Evolutionary conservation across 1,140 invertebrate species (phyloP).

Genomic region (Diabrotica virgifera): DNA sequence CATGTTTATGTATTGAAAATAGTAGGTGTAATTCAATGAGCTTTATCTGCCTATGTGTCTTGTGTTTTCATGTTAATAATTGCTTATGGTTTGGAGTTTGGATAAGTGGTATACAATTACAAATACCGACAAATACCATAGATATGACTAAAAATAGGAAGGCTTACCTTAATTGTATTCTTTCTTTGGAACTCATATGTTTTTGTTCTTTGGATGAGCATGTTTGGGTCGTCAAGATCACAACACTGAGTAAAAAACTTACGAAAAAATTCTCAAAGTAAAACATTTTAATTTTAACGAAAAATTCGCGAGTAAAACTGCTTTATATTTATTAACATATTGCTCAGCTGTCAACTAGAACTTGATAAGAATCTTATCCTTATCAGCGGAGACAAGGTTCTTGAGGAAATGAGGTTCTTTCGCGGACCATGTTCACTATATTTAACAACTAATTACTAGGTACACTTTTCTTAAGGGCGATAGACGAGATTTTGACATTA

Average conservation of each 20-base stretch:
- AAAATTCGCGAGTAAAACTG: conserved; percentile 29
- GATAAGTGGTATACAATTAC: too few relatives aligned
- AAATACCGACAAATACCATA: too few relatives aligned
- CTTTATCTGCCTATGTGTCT: too few relatives aligned
- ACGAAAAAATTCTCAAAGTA: conserved; percentile 16
- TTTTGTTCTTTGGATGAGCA: conserved; percentile 29
- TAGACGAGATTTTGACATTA: neutral
- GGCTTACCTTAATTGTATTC: conserved; percentile 30
- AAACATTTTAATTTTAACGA: conserved; percentile 28
- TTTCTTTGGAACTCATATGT: conserved; percentile 29
- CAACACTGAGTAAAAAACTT: conserved; percentile 19
- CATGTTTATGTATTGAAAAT: too few relatives aligned
- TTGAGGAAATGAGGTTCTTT: neutral
- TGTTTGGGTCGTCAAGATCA: conserved; percentile 19
- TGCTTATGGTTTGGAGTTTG: too few relatives aligned
- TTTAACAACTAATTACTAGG: neutral
- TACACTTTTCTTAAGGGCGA: neutral
- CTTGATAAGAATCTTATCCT: conserved; percentile 30
- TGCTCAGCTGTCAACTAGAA: conserved; percentile 27
- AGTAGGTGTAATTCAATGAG: too few relatives aligned
- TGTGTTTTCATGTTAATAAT: too few relatives aligned
- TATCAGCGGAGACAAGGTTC: conserved; percentile 13
- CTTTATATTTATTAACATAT: conserved; percentile 33
- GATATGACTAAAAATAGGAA: too few relatives aligned
- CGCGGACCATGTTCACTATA: neutral